Percentiles rank a stretch among this genome's conserved stretches.
Evolutionary conservation across 2,797 vertebrate genomes (phyloP).

Genomic region (Tarsius wallacei): DNA sequence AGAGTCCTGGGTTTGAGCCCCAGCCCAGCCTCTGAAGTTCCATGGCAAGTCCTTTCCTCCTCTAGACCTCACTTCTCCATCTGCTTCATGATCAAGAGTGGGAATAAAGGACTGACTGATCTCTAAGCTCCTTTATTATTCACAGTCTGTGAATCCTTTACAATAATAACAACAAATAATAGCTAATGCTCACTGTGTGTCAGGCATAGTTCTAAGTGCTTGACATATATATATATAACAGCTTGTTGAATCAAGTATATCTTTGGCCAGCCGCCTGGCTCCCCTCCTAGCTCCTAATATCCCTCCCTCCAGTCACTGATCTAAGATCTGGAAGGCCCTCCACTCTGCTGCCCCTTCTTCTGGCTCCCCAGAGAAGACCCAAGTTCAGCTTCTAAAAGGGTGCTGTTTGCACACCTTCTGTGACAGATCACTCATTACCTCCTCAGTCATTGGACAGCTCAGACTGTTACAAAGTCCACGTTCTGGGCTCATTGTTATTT

Average conservation of each 20-base stretch:
- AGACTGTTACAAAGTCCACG: slow-evolving; percentile 22
- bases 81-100: slow-evolving; percentile 27
- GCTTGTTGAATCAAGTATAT: slow-evolving; percentile 27
- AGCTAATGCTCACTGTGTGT: background rate
- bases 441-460: background rate
- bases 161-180: background rate
- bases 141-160: background rate
- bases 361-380: background rate
- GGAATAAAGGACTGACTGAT: background rate
- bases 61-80: background rate
- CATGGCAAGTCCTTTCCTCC: background rate
- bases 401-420: slow-evolving; percentile 9
- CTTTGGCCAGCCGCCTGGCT: slow-evolving; percentile 23
- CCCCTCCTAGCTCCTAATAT: background rate
- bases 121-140: slow-evolving; percentile 44
- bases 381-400: slow-evolving; percentile 56
- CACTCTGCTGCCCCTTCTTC: slow-evolving; percentile 10
- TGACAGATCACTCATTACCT: slow-evolving; percentile 8
- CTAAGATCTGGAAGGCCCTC: slow-evolving; percentile 3
- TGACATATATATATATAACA: background rate
- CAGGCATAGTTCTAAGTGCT: background rate
- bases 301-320: slow-evolving; percentile 10
- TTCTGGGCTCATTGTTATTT: slow-evolving; percentile 5
- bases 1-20: background rate
- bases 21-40: background rate